These are phyloP conservation scores for Hyperoodon ampullatus DNA, from an alignment of 2,113 vertebrate species.

Conservation along the genomic window DNA sequence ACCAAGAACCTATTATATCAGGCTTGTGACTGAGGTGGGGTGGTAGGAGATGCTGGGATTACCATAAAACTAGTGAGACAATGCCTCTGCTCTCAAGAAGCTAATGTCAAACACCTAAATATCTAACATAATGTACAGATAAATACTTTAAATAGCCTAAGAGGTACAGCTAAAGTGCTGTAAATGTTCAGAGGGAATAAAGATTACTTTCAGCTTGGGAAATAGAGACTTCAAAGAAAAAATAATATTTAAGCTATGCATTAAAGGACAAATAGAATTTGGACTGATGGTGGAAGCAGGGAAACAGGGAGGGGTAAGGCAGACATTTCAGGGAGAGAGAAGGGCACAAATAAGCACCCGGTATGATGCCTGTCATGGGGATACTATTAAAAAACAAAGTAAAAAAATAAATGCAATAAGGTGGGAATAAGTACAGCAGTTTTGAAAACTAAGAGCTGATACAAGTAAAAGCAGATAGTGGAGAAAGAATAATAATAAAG, in stretches of 20 bases:
- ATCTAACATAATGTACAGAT: neutral
- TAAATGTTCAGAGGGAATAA: neutral
- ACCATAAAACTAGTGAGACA: neutral
- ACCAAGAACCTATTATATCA: neutral
- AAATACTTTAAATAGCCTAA: neutral
- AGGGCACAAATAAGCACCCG: neutral
- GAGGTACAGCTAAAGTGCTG: neutral
- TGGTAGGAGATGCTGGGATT: neutral
- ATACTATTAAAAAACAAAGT: neutral
- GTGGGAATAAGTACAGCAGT: neutral
- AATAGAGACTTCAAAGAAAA: slow-evolving; percentile 6
- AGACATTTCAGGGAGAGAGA: neutral
- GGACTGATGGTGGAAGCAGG: neutral
- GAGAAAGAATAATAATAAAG: neutral
- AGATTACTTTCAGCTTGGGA: neutral
- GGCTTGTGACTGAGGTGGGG: neutral
- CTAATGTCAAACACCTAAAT: neutral
- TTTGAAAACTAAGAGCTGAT: neutral
- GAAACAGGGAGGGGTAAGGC: neutral
- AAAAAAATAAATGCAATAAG: neutral
- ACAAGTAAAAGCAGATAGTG: neutral
- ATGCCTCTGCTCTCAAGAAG: neutral
- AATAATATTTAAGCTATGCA: neutral
- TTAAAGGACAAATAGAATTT: neutral
- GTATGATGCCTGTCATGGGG: neutral